Conservation (phyloP, 23 tunicate species). For the Corella eumyota region DNA sequence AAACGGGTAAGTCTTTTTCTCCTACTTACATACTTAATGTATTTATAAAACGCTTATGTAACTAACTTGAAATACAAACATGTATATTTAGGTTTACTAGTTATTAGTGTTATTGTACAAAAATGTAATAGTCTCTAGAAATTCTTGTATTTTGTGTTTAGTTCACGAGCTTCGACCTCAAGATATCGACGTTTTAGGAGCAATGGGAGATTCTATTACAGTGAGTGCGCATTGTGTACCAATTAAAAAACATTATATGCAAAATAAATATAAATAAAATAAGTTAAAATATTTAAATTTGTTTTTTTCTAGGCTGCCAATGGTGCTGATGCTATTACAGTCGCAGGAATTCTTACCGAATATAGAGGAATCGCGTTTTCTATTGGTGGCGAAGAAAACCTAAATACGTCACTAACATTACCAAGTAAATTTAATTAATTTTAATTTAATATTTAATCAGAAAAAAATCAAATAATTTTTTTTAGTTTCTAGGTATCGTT, state of each 20-base stretch:
- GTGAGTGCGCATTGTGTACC: too few relatives aligned
- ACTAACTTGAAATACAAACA: too few relatives aligned
- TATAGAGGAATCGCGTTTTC: conserved; percentile 65
- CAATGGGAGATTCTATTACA: conserved; percentile 90
- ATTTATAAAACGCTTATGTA: too few relatives aligned
- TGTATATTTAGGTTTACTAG: too few relatives aligned
- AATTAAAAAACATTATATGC: too few relatives aligned
- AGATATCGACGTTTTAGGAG: conserved; percentile 79
- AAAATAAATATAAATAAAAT: too few relatives aligned
- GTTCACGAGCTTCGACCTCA: conserved; percentile 80
- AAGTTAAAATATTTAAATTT: too few relatives aligned
- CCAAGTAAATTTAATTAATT: conserved; percentile 29
- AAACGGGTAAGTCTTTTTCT: neutral
- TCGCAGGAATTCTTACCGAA: conserved; percentile 16
- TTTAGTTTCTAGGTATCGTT: too few relatives aligned
- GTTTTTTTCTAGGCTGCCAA: conserved; percentile 18
- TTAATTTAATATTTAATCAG: neutral
- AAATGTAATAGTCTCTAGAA: too few relatives aligned
- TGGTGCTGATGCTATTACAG: conserved; percentile 22
- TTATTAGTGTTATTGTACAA: too few relatives aligned
- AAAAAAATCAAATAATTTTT: too few relatives aligned
- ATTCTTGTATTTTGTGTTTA: conserved; percentile 11
- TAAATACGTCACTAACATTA: conserved; percentile 41
- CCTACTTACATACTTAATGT: too few relatives aligned
- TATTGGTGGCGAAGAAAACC: conserved; percentile 49